Conservation (phyloP, 1,140 invertebrate genomes). For the Bathynomus jamesi region DNA sequence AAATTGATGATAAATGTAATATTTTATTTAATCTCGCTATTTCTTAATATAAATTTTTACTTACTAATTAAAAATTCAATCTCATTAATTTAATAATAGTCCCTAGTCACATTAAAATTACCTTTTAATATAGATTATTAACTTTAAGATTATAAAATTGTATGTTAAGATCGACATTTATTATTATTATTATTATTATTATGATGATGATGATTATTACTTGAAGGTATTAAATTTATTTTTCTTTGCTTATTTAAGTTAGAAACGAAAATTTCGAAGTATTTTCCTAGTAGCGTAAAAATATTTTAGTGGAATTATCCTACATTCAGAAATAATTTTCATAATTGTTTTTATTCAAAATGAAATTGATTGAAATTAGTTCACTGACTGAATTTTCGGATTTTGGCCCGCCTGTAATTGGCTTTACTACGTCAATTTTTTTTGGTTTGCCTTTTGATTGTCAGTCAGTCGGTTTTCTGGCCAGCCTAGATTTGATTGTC, state of each 20-base stretch:
- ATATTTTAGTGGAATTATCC: neutral
- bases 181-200: slow-evolving; percentile 2
- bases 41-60: no score
- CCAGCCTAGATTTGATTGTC: no score
- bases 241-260: neutral
- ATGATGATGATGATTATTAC: neutral
- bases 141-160: neutral
- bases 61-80: no score
- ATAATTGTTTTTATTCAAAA: neutral
- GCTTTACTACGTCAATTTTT: no score
- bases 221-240: neutral
- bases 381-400: no score
- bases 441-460: no score
- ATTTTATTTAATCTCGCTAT: neutral
- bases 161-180: neutral
- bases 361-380: neutral
- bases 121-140: neutral
- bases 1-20: neutral
- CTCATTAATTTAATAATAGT: no score
- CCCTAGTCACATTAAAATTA: neutral
- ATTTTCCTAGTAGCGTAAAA: neutral
- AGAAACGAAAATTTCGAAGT: no score
- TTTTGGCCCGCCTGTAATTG: neutral
- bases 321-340: neutral
- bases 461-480: no score